Evolutionary conservation across 2,888 invertebrate genomes (phyloP), one percentile per base, ranked within the genome.

Genomic region (Synanthedon vespiformis): DNA sequence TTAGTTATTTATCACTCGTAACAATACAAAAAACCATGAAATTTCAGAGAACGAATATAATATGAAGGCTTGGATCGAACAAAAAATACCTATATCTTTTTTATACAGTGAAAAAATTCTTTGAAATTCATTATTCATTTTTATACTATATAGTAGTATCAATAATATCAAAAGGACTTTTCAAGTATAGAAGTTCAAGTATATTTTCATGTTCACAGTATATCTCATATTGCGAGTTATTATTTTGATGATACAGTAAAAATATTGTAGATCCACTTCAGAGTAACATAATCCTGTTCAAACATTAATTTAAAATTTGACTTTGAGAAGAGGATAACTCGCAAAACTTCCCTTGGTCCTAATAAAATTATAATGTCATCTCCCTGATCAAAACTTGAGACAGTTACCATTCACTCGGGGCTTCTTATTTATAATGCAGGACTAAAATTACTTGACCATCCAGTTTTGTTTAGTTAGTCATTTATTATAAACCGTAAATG

Each of bases 401-500:
- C 44, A 44, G 44, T 44, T 44, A 11, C 44, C 44, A n/a, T 44
- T 44, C n/a, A 44, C 44, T 55, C 50, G 48, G 48, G 41, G 40
- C 41, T 48, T 52, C 51, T 53, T 50, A 13, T 52, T 53, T 55
- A 48, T 11, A 16, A 44, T 14, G n/a, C n/a, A 44, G 44, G 6
- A 44, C 44, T 44, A 44, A 14, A 13, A 44, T 14, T 44, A 44
- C 44, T n/a, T 44, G 44, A 44, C 13, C n/a, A n/a, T n/a, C n/a
- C 3, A 44, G 44, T 13, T 13, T 44, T 44, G 34, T 34, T 34
- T 34, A 10, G 10, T 10, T 34, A n/a, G n/a, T n/a, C n/a, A 61
- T 65, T 61, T 65, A 65, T 58, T 64, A 63, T 61, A 56, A 60
- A 34, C 10, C 10, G 34, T 10, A 34, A 34, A 10, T 10, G 10